Evolutionary conservation across 2,797 vertebrate species (phyloP), one percentile per base, ranked within the genome.

Genomic region (Sciaenops ocellatus): DNA sequence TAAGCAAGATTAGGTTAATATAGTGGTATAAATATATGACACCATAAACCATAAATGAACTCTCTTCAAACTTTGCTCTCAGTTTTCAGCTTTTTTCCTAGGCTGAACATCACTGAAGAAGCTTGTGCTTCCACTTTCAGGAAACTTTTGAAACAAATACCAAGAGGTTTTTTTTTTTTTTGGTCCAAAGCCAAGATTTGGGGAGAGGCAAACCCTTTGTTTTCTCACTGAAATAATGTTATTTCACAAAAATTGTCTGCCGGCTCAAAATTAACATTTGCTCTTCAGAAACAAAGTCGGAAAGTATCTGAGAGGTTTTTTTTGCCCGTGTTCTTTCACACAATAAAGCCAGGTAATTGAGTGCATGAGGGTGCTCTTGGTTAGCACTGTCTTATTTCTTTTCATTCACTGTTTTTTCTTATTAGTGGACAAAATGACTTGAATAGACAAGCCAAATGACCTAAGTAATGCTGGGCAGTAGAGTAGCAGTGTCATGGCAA

Each of bases 401-500:
- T n/a, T 22, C 57, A 42, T 54, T n/a, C 44, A 9, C 70, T 60
- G 59, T 55, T 24, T 60, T 77, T 61, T 30, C 17, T 42, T 26
- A 57, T 61, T 57, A 60, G 22, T 48, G 12, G 20, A 47, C 16
- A 76, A 38, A 77, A 80, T 76, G 46, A 70, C 48, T 68, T 50
- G 65, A 74, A 85, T 79, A 59, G 60, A 66, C 44, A 55, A 55
- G 52, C 44, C 67, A 66, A 76, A 78, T 44, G 75, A 52, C 30
- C 8, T 8, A 46, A 52, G 15, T 26, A 52, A 52, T 64, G 42
- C 51, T 22, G 57, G 42, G 47, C 65, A n/a, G 50, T 28, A 26
- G 51, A 75, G n/a, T 56, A 15, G 44, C 11, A 47, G 46, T 67
- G 78, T 69, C 82, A 69, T 66, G 74, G 65, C 30, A 83, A 79